These are phyloP conservation scores for Mixornis gularis DNA, from an alignment of 2,113 vertebrate species.

Conservation along the genomic window DNA sequence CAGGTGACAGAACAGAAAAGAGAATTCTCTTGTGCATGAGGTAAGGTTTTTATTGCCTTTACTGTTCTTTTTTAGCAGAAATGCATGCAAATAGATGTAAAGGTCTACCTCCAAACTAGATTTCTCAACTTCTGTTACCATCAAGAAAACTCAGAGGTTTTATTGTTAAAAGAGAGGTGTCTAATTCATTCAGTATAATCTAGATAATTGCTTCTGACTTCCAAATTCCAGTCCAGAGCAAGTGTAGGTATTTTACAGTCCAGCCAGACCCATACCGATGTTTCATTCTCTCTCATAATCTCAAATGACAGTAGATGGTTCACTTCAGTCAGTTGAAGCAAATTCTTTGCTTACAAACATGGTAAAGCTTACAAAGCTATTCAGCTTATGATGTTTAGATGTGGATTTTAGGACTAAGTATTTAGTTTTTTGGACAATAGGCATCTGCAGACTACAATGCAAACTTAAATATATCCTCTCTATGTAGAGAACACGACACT, in stretches of 20 bases:
- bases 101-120: not conserved
- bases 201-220: not conserved
- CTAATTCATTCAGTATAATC: not conserved
- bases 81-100: not conserved
- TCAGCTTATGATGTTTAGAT: not conserved
- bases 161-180: not conserved
- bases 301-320: not conserved
- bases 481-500: not conserved
- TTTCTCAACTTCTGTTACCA: not conserved
- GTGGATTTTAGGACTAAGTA: not conserved
- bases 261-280: not conserved
- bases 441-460: not conserved
- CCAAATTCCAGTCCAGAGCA: not conserved
- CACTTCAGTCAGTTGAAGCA: not conserved
- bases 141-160: not conserved
- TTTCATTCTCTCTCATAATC: not conserved
- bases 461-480: not conserved
- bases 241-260: not conserved
- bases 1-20: not conserved
- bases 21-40: not conserved
- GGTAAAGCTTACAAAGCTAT: not conserved
- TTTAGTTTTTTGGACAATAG: fast-evolving
- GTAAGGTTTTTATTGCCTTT: not conserved
- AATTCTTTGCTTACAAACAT: not conserved
- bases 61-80: not conserved